phyloP scores from a whole-genome alignment of 2,113 vertebrate species.

The Ranitomeya imitator region DNA sequence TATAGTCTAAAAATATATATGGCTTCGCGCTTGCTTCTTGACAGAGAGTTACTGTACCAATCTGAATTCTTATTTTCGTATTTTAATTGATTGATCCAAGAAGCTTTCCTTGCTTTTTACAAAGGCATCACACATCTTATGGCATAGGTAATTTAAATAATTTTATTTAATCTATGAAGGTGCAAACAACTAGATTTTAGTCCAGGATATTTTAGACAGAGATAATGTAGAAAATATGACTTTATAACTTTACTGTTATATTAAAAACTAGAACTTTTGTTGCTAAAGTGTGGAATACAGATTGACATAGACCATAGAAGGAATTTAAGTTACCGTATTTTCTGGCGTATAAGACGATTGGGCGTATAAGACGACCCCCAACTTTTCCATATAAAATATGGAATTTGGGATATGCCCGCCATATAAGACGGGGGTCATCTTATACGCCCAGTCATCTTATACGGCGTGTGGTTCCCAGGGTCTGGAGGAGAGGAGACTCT shows the following conservation, averaged over 20 bases:
- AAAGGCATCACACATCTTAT: conserved; percentile 75
- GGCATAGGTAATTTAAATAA: conserved; percentile 32
- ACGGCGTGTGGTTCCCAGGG: no score
- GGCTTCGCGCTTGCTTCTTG: conserved; percentile 76
- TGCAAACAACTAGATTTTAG: not conserved
- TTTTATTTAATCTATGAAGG: not conserved
- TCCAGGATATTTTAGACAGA: conserved; percentile 58
- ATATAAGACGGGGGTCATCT: no score
- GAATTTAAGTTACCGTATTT: no score
- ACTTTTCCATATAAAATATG: no score
- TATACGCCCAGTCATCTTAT: no score
- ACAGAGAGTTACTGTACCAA: conserved; percentile 73
- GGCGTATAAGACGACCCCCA: no score
- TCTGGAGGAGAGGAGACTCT: no score
- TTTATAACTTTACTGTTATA: not conserved
- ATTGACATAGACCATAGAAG: not conserved
- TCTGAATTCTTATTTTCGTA: conserved; percentile 74
- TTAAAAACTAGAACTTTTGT: not conserved
- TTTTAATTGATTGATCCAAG: conserved; percentile 73
- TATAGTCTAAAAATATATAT: conserved; percentile 88
- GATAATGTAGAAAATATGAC: conserved; percentile 54
- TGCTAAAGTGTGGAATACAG: not conserved
- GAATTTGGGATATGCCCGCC: no score
- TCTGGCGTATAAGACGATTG: no score
- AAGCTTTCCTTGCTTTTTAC: conserved; percentile 75